Evolutionary conservation across 2,113 vertebrate species (phyloP), one percentile per base, ranked within the genome.

Genomic region (Suricata suricatta): DNA sequence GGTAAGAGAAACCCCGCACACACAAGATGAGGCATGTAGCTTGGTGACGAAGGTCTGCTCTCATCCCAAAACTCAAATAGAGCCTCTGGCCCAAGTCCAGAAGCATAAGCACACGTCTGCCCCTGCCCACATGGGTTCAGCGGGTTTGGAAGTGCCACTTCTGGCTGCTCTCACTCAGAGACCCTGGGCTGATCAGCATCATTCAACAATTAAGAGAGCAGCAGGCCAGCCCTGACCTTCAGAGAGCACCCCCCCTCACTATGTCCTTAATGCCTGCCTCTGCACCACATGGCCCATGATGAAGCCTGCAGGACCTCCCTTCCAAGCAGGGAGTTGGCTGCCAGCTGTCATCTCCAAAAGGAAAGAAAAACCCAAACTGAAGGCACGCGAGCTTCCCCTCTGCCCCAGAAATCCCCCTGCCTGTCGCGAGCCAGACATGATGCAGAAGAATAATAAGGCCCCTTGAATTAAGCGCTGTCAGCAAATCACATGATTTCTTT

Each of bases 391-490:
- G 86, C 17, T 5, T n/a, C 44, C 72, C 57, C 38, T 60, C 25
- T 9, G 5, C 29, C 80, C 87, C 84, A 50, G 50, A 83, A 86
- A 92, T 68, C 79, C 89, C 23, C 0, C 74, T 87, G 92, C 95
- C 97, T 93, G 87, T 97, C 88, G 81, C 79, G 35, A 63, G 76
- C 82, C 97, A 88, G 82, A 64, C 60, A 86, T 96, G 96, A 97
- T 95, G 25, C 50, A 97, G 54, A 68, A 79, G 82, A 83, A 92
- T 94, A 96, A 97, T 98, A 96, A 97, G 90, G 77, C 91, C 81
- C 86, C 47, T 92, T 93, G 95, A 94, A 95, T 97, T 97, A 98
- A 92, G 85, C 87, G 93, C 91, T 98, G 96, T 94, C 97, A 93
- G 93, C 96, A 95, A 94, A 96, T 98, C 94, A 89, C 81, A 91